phyloP scores from a whole-genome alignment of 2,797 vertebrate species.

The Sorex maritimensis region DNA sequence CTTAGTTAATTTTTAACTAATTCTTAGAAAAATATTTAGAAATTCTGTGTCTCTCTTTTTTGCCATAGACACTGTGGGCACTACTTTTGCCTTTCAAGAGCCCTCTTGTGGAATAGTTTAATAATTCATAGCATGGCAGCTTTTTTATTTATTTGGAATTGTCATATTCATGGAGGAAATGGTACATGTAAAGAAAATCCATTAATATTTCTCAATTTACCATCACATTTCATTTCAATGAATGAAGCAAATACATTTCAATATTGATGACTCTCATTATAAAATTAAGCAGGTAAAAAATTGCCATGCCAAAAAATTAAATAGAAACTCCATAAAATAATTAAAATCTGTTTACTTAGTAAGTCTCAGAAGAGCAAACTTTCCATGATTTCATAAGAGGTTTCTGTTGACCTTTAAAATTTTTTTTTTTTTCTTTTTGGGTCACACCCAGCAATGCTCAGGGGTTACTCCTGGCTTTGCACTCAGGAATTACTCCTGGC shows the following conservation, averaged over 20 bases:
- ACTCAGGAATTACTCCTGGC: too few species aligned
- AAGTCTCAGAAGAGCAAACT: not conserved
- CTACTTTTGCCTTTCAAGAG: conserved; percentile 18
- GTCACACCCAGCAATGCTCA: too few species aligned
- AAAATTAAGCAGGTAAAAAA: conserved; percentile 78
- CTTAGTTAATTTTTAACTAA: not conserved
- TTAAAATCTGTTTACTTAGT: not conserved
- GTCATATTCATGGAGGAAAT: conserved; percentile 14
- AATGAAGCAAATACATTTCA: conserved; percentile 60
- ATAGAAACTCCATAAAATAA: conserved; percentile 55
- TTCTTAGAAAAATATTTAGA: conserved; percentile 63
- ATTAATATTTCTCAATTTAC: conserved; percentile 61
- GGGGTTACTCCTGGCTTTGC: too few species aligned
- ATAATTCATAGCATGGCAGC: conserved; percentile 48
- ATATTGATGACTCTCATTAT: conserved; percentile 49
- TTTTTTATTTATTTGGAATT: conserved; percentile 59
- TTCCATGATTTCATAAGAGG: not conserved
- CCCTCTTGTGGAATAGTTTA: conserved; percentile 69
- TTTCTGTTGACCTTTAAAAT: conserved; percentile 37
- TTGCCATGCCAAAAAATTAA: conserved; percentile 63
- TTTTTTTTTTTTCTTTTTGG: too few species aligned
- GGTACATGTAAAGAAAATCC: conserved; percentile 23
- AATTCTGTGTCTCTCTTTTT: conserved; percentile 29
- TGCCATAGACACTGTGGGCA: not conserved
- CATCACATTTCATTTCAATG: not conserved